These are phyloP conservation scores for Odontomyia ornata DNA, from an alignment of 2,888 invertebrate genomes.

Conservation along the genomic window DNA sequence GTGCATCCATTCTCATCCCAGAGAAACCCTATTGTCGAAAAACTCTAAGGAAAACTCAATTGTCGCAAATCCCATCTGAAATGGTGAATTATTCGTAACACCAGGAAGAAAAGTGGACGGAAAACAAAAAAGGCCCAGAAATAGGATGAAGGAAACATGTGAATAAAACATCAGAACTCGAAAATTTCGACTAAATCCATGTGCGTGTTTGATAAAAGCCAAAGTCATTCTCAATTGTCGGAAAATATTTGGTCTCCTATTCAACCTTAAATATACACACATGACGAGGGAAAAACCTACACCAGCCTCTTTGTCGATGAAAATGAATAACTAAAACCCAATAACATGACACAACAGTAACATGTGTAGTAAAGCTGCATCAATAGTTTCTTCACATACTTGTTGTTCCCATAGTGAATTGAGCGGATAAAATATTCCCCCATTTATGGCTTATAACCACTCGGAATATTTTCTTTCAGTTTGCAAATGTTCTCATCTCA, in stretches of 20 bases:
- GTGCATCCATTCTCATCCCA: no score
- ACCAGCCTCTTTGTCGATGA: not conserved
- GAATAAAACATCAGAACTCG: no score
- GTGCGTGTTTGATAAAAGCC: not conserved
- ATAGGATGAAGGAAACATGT: no score
- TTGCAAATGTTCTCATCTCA: not conserved
- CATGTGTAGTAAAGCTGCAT: not conserved
- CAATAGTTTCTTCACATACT: not conserved
- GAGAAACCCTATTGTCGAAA: no score
- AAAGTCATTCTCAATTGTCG: not conserved
- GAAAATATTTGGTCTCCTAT: not conserved
- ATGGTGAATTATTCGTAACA: no score
- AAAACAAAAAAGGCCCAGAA: no score
- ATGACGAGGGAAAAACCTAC: not conserved
- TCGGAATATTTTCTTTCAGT: not conserved
- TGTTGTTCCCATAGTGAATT: not conserved
- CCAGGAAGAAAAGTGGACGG: no score
- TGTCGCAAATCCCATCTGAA: no score
- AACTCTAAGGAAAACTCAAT: no score
- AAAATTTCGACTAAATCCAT: no score
- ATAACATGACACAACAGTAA: not conserved
- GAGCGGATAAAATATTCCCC: constrained; percentile 12
- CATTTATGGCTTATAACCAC: not conserved
- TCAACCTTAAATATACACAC: not conserved
- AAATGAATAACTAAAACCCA: constrained; percentile 32